These are phyloP conservation scores for Melanotaenia boesemani DNA, from an alignment of 2,797 vertebrate genomes.

Conservation along the genomic window DNA sequence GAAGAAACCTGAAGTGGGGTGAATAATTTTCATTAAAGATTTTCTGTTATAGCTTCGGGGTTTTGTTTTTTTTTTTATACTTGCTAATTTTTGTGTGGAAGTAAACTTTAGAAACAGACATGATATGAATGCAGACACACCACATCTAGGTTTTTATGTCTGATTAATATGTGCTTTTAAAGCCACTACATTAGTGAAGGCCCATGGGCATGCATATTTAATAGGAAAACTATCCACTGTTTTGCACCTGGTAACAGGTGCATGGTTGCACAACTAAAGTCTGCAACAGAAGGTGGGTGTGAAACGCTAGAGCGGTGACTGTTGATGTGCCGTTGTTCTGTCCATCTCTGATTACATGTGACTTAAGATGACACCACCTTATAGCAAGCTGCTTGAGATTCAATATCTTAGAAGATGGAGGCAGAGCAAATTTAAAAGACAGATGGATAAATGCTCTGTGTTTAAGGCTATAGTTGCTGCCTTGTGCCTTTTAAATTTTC, in stretches of 20 bases:
- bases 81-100: slow-evolving; percentile 39
- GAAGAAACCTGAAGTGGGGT: slow-evolving; percentile 3
- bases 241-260: slow-evolving; percentile 79
- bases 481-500: neutral
- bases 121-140: slow-evolving; percentile 42
- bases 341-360: slow-evolving; percentile 65
- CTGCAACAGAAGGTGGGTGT: slow-evolving; percentile 67
- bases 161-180: slow-evolving; percentile 52
- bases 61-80: slow-evolving; percentile 40
- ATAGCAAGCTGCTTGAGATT: slow-evolving; percentile 33
- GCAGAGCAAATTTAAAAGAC: slow-evolving; percentile 9
- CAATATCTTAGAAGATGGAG: slow-evolving; percentile 18
- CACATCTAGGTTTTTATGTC: slow-evolving; percentile 34
- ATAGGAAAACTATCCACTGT: slow-evolving; percentile 69
- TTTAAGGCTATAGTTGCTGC: neutral
- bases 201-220: slow-evolving; percentile 72
- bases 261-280: slow-evolving; percentile 50
- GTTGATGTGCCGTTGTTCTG: slow-evolving; percentile 54
- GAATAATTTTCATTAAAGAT: slow-evolving; percentile 26
- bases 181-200: slow-evolving; percentile 46
- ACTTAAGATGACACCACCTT: slow-evolving; percentile 52
- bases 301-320: slow-evolving; percentile 72
- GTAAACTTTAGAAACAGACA: slow-evolving; percentile 28
- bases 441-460: neutral
- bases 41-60: slow-evolving; percentile 7